These are phyloP conservation scores for Phenganax subtilis DNA, from an alignment of 92 coral and sea anemone genomes.

Conservation along the genomic window DNA sequence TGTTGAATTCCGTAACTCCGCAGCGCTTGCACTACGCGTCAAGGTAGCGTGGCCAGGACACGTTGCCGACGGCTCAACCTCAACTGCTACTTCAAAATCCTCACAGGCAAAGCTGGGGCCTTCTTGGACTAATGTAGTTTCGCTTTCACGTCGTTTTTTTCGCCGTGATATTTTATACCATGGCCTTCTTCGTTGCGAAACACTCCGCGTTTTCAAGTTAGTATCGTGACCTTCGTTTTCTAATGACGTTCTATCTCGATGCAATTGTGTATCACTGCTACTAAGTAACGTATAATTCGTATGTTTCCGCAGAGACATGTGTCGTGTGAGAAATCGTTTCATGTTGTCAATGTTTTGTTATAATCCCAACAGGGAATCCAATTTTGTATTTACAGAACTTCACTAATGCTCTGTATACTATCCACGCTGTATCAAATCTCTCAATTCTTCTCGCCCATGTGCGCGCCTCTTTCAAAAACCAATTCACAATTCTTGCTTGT, in stretches of 20 bases:
- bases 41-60: constrained; percentile 6
- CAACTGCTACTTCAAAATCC: constrained; percentile 25
- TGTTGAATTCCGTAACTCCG: not conserved
- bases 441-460: no score
- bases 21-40: not conserved
- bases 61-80: constrained; percentile 6
- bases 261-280: constrained; percentile 22
- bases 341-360: constrained; percentile 7
- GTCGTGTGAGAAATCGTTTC: constrained; percentile 31
- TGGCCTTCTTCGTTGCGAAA: constrained; percentile 1
- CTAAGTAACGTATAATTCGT: constrained; percentile 7
- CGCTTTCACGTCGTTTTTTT: constrained; percentile 20
- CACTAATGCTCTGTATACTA: not conserved
- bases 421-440: not conserved
- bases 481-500: no score
- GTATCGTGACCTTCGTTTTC: not conserved
- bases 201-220: not conserved
- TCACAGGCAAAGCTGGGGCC: not conserved
- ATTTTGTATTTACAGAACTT: constrained; percentile 7
- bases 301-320: constrained; percentile 14
- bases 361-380: constrained; percentile 13
- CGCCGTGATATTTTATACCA: constrained; percentile 10
- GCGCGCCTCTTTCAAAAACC: no score
- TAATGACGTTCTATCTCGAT: not conserved
- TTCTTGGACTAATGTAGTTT: not conserved